These are phyloP conservation scores for Ochotona curzoniae DNA, from an alignment of 2,113 vertebrate genomes.

Conservation along the genomic window DNA sequence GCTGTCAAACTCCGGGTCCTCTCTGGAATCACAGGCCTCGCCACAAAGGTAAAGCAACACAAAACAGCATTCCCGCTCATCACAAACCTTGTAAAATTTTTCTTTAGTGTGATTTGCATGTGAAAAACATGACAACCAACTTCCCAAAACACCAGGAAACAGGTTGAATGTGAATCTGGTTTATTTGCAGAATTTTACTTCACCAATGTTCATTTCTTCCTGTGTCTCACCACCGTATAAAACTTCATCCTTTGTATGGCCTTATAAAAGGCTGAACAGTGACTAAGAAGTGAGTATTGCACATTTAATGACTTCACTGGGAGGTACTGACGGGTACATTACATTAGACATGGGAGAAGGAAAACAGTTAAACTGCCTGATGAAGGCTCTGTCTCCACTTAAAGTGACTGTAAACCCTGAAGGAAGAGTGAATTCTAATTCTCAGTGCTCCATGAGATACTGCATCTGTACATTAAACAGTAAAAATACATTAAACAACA, in stretches of 20 bases:
- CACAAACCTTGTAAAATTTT: background rate
- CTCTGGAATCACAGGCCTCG: constrained; percentile 33
- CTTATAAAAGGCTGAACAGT: constrained; percentile 44
- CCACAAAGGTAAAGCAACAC: background rate
- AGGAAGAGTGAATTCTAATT: constrained; percentile 32
- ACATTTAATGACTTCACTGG: constrained; percentile 38
- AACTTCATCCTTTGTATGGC: constrained; percentile 30
- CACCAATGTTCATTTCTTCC: constrained; percentile 43
- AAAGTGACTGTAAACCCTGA: background rate
- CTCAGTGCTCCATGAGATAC: background rate
- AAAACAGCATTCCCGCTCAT: background rate
- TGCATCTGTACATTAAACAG: constrained; percentile 26
- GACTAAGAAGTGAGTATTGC: constrained; percentile 26
- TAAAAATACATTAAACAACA: background rate
- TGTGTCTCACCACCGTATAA: constrained; percentile 51
- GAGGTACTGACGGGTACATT: background rate
- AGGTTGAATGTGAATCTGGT: background rate
- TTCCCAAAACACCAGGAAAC: constrained; percentile 27
- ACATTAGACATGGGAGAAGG: background rate
- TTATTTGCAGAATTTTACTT: constrained; percentile 71
- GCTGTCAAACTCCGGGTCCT: background rate
- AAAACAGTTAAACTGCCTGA: background rate
- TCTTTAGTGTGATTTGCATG: constrained; percentile 28
- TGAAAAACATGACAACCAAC: constrained; percentile 22
- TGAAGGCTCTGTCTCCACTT: background rate